Base-by-base conservation (phyloP, 2,113 vertebrate species). In the Podarcis cretensis region DNA sequence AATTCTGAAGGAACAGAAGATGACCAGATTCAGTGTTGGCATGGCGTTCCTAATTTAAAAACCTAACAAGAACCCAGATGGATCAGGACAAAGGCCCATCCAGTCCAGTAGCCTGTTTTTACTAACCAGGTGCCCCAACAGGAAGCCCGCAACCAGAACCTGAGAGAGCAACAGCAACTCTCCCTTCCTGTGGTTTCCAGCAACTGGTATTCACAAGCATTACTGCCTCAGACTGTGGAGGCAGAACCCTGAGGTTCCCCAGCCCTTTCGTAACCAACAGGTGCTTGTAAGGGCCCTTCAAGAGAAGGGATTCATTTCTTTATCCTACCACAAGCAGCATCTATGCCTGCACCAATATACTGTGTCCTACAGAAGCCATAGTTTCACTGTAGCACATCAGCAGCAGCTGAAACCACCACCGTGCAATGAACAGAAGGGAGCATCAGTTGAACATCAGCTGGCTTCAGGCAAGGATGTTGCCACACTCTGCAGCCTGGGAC, bases 1-100 rank as follows among this genome's bases (percentile, higher is more conserved):
- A 90, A 99, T 97, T 25, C 98, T 99, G 87, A 5, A 14, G 63
- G 63, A 48, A 35, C 27, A 54, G 32, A 86, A 59, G 23, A 73
- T 8, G 71, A 88, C 6, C 13, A 69, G 9, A 6, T 9, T 27
- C 30, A 16, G 20, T 5, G 21, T 32, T 6, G 27, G 12, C 76
- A 16, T 77, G 80, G 32, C 57, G 25, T 20, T 89, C 82, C 32
- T 16, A 54, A 54, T 54, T 12, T 54, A 54, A 54, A 10, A 54
- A 54, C 48, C 48, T 54, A 54, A 54, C 48, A 54, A 54, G 48
- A 54, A 54, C 48, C 48, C 48, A 54, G 48, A 54, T 54, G 48
- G 48, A 54, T 54, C 48, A 54, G 48, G 48, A 54, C 48, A 54
- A 54, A 54, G 48, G 48, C 48, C 48, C 48, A 54, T 54, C 48